Conservation (phyloP, 2,888 invertebrate genomes). For the Ctena decussata region DNA sequence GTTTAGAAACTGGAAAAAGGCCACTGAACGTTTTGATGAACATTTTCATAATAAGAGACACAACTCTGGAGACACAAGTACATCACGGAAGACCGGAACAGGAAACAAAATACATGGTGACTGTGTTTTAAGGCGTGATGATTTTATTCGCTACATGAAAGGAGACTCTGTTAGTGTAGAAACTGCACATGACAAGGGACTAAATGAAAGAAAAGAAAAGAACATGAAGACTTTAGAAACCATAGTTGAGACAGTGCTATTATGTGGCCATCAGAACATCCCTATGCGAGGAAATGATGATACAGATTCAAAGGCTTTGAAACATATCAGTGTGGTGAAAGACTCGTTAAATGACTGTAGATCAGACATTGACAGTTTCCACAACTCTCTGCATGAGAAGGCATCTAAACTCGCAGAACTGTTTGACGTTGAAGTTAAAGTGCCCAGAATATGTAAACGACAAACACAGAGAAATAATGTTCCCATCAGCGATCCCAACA, state of each 20-base stretch:
- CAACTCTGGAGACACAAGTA: background rate
- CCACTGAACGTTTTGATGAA: background rate
- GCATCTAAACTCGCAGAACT: background rate
- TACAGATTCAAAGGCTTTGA: background rate
- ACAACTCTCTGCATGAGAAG: background rate
- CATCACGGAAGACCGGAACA: background rate
- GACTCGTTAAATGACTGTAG: background rate
- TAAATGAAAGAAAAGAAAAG: background rate
- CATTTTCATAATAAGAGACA: background rate
- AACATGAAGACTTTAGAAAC: background rate
- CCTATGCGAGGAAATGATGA: background rate
- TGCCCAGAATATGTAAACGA: background rate
- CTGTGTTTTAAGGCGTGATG: background rate
- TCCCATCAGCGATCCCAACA: background rate
- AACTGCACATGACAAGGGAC: background rate
- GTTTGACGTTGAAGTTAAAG: background rate
- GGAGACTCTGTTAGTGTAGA: background rate
- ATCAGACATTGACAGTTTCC: background rate
- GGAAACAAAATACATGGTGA: background rate
- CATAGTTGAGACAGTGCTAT: background rate
- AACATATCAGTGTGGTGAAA: background rate
- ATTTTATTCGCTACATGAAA: background rate
- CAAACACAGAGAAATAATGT: background rate
- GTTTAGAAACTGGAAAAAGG: background rate
- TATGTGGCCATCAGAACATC: background rate